These are phyloP conservation scores for Chaetodon auriga DNA, from an alignment of 2,113 vertebrate genomes.

Conservation along the genomic window DNA sequence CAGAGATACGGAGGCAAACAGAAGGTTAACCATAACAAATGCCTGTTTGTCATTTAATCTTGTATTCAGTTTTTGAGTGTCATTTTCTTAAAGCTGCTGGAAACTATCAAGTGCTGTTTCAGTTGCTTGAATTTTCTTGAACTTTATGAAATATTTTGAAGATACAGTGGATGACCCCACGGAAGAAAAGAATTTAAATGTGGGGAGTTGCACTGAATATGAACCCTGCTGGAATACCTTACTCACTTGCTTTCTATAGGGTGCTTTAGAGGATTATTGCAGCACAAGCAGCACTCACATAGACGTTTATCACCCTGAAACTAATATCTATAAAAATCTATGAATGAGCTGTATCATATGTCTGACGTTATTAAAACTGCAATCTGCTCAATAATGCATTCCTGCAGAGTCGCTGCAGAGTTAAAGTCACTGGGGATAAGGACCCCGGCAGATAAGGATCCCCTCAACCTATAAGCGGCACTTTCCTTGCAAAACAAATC, in stretches of 20 bases:
- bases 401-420: conserved; percentile 6
- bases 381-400: conserved; percentile 50
- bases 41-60: conserved; percentile 51
- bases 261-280: conserved; percentile 16
- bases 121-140: conserved; percentile 19
- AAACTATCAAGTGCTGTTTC: not conserved
- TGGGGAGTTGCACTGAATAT: conserved; percentile 32
- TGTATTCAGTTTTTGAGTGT: not conserved
- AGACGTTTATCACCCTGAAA: conserved; percentile 12
- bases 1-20: conserved; percentile 23
- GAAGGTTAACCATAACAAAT: conserved; percentile 26
- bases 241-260: conserved; percentile 2
- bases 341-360: conserved; percentile 5
- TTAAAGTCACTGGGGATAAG: conserved; percentile 43
- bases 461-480: conserved; percentile 47
- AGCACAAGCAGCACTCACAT: not conserved
- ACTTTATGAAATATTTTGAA: conserved; percentile 25
- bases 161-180: conserved; percentile 1
- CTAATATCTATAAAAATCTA: conserved; percentile 28
- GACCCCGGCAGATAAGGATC: conserved; percentile 49
- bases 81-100: conserved; percentile 10
- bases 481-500: conserved; percentile 62
- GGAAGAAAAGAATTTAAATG: conserved; percentile 17
- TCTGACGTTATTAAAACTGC: conserved; percentile 46
- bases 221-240: conserved; percentile 32